These are phyloP conservation scores for Nymphalis urticae DNA, from an alignment of 2,888 invertebrate species.

Conservation along the genomic window DNA sequence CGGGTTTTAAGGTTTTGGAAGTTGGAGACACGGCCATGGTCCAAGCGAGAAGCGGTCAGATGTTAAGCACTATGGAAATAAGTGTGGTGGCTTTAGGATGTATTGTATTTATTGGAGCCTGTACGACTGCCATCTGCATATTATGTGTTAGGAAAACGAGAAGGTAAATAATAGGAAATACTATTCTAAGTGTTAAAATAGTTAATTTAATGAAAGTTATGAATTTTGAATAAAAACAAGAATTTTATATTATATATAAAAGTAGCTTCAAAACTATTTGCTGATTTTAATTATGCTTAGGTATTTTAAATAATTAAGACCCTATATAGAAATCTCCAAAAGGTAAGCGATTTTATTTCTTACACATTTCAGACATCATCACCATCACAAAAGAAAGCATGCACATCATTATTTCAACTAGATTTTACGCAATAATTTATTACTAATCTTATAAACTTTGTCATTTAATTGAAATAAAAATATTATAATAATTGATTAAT, in stretches of 20 bases:
- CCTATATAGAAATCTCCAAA: conserved; percentile 23
- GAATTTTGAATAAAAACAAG: not conserved
- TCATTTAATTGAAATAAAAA: conserved; percentile 27
- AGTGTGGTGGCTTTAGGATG: conserved; percentile 90
- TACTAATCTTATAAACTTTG: conserved; percentile 2
- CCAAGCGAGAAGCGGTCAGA: conserved; percentile 61
- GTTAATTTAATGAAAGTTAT: too few species aligned
- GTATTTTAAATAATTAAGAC: conserved; percentile 6
- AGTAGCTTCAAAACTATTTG: too few species aligned
- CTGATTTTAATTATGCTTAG: not conserved
- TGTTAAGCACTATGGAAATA: conserved; percentile 87
- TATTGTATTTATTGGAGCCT: conserved; percentile 90
- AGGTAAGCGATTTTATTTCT: conserved; percentile 57
- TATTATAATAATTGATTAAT: conserved; percentile 18
- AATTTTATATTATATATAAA: not conserved
- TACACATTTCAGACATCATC: conserved; percentile 71
- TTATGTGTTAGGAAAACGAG: conserved; percentile 85
- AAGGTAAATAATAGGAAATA: conserved; percentile 65
- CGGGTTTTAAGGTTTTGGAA: conserved; percentile 85
- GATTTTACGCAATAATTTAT: conserved; percentile 35
- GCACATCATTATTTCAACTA: conserved; percentile 66
- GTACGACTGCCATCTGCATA: conserved; percentile 89
- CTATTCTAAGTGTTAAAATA: too few species aligned
- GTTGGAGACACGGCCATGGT: conserved; percentile 76
- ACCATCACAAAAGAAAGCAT: conserved; percentile 70